phyloP scores from a whole-genome alignment of 2,797 vertebrate species.

The Fistularia commersonii region DNA sequence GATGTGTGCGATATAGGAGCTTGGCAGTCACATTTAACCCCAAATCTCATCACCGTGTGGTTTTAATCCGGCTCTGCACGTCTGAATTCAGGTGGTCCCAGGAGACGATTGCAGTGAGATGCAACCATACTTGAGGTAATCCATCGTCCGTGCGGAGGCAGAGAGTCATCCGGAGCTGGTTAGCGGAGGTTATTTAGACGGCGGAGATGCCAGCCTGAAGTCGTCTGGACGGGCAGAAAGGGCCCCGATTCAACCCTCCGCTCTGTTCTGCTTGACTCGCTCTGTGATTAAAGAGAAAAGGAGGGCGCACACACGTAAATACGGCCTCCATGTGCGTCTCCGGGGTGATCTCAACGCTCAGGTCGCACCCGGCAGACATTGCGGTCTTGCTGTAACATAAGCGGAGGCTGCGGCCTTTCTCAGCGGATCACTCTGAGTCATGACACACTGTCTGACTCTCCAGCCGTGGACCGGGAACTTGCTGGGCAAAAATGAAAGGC shows the following conservation, averaged over 20 bases:
- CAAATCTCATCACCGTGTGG: constrained; percentile 25
- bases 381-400: constrained; percentile 28
- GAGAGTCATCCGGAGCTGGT: constrained; percentile 60
- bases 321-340: constrained; percentile 13
- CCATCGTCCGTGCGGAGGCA: constrained; percentile 42
- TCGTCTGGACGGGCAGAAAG: constrained; percentile 33
- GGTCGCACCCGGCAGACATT: constrained; percentile 26
- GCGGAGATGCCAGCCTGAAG: constrained; percentile 46
- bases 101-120: constrained; percentile 55
- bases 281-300: constrained; percentile 68
- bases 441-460: constrained; percentile 26
- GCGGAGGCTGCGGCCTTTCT: constrained; percentile 26
- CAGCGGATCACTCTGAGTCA: constrained; percentile 38
- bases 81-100: constrained; percentile 58
- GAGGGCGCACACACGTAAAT: constrained; percentile 17
- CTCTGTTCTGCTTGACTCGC: constrained; percentile 56
- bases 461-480: constrained; percentile 11
- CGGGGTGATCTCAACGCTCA: constrained; percentile 27
- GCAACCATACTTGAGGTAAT: constrained; percentile 48
- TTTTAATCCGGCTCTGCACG: constrained; percentile 47
- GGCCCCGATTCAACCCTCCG: constrained; percentile 41
- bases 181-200: constrained; percentile 55
- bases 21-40: constrained; percentile 28
- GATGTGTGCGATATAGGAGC: constrained; percentile 12
- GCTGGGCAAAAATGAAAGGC: constrained; percentile 33